Evolutionary conservation across 2,797 vertebrate genomes (phyloP).

Genomic region (Galago senegalensis): DNA sequence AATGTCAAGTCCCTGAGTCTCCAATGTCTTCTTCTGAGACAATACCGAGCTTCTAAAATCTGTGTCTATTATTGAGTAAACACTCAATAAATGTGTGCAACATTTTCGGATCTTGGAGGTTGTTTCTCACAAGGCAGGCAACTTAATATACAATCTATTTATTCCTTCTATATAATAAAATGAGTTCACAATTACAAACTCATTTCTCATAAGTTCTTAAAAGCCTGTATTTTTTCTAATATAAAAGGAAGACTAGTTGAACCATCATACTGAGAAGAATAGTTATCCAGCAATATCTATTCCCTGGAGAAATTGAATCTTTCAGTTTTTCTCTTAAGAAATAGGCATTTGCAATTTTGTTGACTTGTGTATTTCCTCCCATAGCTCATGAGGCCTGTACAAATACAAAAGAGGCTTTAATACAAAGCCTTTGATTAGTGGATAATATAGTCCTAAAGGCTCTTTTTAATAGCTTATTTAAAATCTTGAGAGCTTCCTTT

Average conservation of each 20-base stretch:
- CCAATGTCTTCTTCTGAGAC: background rate
- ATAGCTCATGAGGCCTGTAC: background rate
- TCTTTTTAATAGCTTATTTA: conserved; percentile 76
- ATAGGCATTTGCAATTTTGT: conserved; percentile 1
- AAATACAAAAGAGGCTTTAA: background rate
- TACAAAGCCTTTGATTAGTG: conserved; percentile 67
- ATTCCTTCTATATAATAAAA: background rate
- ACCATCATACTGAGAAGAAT: background rate
- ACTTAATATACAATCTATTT: background rate
- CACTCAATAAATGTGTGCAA: background rate
- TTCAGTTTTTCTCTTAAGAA: conserved; percentile 55
- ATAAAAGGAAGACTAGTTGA: background rate
- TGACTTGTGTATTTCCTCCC: background rate
- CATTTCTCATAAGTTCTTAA: background rate
- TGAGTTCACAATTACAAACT: background rate
- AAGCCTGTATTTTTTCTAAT: background rate
- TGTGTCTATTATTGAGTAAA: background rate
- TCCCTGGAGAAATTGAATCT: background rate
- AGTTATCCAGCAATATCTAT: background rate
- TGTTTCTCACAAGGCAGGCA: background rate
- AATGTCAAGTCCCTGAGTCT: background rate
- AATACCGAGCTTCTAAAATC: background rate
- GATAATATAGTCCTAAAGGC: conserved; percentile 66
- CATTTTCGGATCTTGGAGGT: background rate
- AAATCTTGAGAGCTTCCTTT: conserved; percentile 70